A percentile compares a stretch with the other conserved stretches of the same genome.
Conservation (phyloP, 2,113 vertebrate species). For the Rhinopomastus cyanomelas region DNA sequence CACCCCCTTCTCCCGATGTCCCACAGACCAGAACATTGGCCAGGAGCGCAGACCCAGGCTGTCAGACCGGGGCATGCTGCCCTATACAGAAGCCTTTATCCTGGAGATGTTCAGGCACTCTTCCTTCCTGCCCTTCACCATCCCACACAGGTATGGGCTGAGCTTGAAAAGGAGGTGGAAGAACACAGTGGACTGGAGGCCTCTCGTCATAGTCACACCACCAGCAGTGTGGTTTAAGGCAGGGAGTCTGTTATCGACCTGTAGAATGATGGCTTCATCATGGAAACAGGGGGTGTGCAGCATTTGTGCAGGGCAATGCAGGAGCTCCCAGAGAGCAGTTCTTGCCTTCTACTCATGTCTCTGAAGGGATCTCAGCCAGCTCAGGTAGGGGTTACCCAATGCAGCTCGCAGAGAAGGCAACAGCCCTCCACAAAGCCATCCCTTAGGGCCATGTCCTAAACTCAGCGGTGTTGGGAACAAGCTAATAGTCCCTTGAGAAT, state of each 20-base stretch:
- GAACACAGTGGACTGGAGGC: not conserved
- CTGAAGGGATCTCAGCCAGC: not conserved
- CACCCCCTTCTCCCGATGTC: not conserved
- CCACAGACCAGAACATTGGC: conserved; percentile 81
- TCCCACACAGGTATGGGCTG: conserved; percentile 85
- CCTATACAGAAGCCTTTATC: conserved; percentile 88
- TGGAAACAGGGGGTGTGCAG: not conserved
- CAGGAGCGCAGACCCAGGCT: conserved; percentile 74
- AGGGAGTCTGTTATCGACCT: not conserved
- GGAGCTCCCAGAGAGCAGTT: not conserved
- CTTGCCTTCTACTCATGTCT: not conserved
- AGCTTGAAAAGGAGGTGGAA: not conserved
- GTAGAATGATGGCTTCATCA: not conserved
- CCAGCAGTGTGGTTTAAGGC: not conserved
- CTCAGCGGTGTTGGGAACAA: not conserved
- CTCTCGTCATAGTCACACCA: rapidly evolving
- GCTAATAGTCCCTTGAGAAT: not conserved
- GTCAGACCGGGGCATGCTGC: conserved; percentile 77
- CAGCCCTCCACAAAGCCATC: not conserved
- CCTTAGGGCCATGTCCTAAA: not conserved
- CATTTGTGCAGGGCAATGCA: not conserved
- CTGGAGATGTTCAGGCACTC: conserved; percentile 88
- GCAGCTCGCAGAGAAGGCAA: not conserved
- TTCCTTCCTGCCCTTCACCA: conserved; percentile 90
- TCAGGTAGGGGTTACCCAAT: not conserved